Conservation (phyloP, 1,140 invertebrate species). For the Megathymus violae region DNA sequence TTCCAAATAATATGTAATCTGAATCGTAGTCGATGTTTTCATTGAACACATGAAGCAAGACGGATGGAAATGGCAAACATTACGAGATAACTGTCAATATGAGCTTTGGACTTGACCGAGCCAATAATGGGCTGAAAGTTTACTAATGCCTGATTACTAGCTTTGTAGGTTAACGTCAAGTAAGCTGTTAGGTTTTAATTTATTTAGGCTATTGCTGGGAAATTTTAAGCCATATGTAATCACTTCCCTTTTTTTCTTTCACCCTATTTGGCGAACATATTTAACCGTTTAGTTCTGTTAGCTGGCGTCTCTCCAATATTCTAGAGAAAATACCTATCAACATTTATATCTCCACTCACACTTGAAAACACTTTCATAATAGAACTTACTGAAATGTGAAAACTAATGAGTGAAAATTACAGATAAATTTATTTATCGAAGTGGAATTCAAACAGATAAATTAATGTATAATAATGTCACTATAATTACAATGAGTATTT, state of each 20-base stretch:
- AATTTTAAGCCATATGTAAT: no score
- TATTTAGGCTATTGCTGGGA: no score
- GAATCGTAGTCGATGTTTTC: slow-evolving; percentile 11
- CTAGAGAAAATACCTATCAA: background rate
- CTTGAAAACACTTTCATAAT: slow-evolving; percentile 10
- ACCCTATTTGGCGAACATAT: slow-evolving; percentile 9
- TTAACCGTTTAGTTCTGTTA: slow-evolving; percentile 17
- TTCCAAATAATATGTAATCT: background rate
- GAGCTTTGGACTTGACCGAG: slow-evolving; percentile 10
- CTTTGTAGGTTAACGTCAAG: background rate
- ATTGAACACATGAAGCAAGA: slow-evolving; percentile 10
- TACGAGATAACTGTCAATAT: slow-evolving; percentile 10
- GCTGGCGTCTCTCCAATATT: slow-evolving; percentile 19
- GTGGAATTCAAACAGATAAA: no score
- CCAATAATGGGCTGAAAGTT: slow-evolving; percentile 14
- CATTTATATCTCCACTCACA: slow-evolving; percentile 8
- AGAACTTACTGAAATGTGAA: slow-evolving; percentile 1
- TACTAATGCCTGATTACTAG: background rate
- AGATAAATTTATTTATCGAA: no score
- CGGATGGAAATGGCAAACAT: slow-evolving; percentile 8
- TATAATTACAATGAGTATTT: no score
- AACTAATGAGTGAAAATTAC: no score
- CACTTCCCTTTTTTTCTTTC: no score
- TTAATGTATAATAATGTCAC: no score
- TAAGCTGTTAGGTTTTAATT: background rate